Percentiles rank a stretch among this genome's conserved stretches.
These are phyloP conservation scores for Manis crassicaudata DNA, from an alignment of 2,797 vertebrate species.

Conservation along the genomic window DNA sequence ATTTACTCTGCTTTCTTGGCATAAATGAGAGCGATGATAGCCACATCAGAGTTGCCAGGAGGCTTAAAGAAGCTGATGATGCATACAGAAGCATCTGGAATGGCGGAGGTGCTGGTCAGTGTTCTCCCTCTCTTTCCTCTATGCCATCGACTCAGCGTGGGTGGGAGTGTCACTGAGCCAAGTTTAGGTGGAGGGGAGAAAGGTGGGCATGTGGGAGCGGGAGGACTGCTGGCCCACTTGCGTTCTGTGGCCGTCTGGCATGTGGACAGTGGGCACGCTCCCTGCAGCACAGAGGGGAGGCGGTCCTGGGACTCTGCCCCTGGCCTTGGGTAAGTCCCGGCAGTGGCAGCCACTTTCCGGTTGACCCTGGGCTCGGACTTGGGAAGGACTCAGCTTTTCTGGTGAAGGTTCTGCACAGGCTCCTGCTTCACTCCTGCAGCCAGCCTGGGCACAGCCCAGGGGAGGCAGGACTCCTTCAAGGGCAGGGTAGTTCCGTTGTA, in stretches of 20 bases:
- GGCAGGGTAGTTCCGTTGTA: no score
- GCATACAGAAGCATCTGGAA: background rate
- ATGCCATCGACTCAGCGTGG: background rate
- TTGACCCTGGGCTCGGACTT: no score
- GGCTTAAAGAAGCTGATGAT: background rate
- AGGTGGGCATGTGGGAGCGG: no score
- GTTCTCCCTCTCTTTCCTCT: background rate
- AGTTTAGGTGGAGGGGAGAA: background rate
- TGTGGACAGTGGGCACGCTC: fast-evolving
- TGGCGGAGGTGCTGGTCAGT: background rate
- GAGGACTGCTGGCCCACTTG: background rate
- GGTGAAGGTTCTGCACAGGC: background rate
- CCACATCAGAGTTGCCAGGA: background rate
- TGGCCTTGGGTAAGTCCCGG: fast-evolving
- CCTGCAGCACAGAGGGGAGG: background rate
- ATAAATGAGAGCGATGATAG: background rate
- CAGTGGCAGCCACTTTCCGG: background rate
- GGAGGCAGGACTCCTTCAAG: background rate
- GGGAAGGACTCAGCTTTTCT: background rate
- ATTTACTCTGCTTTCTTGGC: background rate
- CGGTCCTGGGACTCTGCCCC: no score
- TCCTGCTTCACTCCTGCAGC: background rate
- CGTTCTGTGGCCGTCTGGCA: background rate
- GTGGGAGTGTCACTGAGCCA: background rate
- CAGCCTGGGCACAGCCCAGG: background rate